phyloP scores from a whole-genome alignment of 2,113 vertebrate genomes.

The Hemibagrus wyckioides region DNA sequence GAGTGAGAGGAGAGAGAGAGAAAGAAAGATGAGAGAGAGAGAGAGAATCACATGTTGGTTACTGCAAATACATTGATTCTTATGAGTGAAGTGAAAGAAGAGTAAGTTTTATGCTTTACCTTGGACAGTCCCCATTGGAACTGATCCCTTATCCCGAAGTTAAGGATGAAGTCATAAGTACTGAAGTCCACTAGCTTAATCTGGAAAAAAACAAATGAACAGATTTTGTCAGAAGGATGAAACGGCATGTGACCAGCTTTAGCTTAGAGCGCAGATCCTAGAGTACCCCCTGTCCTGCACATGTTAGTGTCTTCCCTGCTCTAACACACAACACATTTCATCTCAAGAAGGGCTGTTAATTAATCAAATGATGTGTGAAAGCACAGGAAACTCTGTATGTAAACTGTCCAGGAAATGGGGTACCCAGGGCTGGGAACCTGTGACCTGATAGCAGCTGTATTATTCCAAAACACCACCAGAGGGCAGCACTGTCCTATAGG shows the following conservation, averaged over 20 bases:
- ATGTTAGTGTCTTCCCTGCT: too few relatives aligned
- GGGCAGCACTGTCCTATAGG: not conserved
- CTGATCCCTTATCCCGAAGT: conserved; percentile 22
- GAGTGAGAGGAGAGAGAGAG: too few relatives aligned
- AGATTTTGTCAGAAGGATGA: not conserved
- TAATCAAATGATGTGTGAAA: not conserved
- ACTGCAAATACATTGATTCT: not conserved
- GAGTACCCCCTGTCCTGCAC: not conserved
- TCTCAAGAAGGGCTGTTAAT: not conserved
- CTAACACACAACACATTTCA: too few relatives aligned
- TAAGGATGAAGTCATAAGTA: conserved; percentile 28
- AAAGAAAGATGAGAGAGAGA: not conserved
- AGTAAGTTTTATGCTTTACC: conserved; percentile 15
- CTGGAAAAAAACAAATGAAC: not conserved
- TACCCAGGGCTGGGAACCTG: not conserved
- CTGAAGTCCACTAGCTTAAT: conserved; percentile 13
- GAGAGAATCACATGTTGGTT: not conserved
- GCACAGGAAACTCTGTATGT: not conserved
- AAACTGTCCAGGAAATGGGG: not conserved
- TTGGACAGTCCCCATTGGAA: not conserved
- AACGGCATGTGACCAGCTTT: not conserved
- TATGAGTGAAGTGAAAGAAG: not conserved
- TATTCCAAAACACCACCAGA: conserved; percentile 19
- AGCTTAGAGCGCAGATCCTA: not conserved
- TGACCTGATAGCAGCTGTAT: not conserved